phyloP scores from a whole-genome alignment of 2,113 vertebrate species.

The Aptenodytes forsteri region DNA sequence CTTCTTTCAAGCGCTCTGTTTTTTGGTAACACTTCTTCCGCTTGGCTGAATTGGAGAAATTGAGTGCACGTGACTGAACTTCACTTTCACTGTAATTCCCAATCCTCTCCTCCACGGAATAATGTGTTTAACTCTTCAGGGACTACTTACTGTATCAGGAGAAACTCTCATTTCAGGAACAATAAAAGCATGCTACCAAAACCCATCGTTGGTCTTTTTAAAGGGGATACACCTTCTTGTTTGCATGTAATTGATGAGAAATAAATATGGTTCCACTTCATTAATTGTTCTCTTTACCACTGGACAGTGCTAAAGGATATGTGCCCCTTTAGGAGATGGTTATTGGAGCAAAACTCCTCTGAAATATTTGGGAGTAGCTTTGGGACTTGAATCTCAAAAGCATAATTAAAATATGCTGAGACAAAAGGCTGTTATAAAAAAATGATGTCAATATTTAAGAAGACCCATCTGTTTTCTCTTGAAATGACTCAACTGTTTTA shows the following conservation, averaged over 20 bases:
- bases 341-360: not conserved
- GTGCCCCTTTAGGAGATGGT: not conserved
- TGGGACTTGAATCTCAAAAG: not conserved
- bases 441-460: not conserved
- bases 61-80: not conserved
- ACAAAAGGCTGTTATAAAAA: not conserved
- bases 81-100: not conserved
- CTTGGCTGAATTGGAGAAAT: not conserved
- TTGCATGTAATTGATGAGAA: not conserved
- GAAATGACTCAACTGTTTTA: not conserved
- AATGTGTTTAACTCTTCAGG: not conserved
- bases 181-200: not conserved
- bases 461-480: not conserved
- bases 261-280: not conserved
- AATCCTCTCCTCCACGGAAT: not conserved
- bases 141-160: not conserved
- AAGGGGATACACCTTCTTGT: not conserved
- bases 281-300: not conserved
- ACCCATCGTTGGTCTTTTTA: not conserved
- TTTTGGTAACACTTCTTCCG: not conserved
- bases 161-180: not conserved
- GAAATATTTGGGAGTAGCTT: not conserved
- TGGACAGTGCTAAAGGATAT: not conserved
- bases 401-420: fast-evolving
- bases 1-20: not conserved